These are phyloP conservation scores for Mesoclemmys tuberculata DNA, from an alignment of 2,113 vertebrate species.

Conservation along the genomic window DNA sequence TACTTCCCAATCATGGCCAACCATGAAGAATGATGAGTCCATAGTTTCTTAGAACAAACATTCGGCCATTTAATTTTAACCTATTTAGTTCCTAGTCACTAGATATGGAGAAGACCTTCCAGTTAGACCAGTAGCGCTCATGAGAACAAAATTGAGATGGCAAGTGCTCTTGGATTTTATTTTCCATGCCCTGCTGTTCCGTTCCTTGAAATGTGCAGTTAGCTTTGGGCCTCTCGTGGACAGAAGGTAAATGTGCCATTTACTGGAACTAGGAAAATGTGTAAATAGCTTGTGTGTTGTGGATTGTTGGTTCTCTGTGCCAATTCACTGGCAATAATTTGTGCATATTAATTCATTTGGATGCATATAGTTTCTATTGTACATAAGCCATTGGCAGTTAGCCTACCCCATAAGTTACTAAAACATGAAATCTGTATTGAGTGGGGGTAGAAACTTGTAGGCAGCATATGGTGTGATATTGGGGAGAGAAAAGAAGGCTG, in stretches of 20 bases:
- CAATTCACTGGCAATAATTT: slow-evolving; percentile 64
- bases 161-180: slow-evolving; percentile 35
- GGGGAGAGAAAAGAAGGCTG: slow-evolving; percentile 64
- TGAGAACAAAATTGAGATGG: not conserved
- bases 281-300: slow-evolving; percentile 64
- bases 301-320: slow-evolving; percentile 47
- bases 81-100: not conserved
- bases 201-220: not conserved
- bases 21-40: not conserved
- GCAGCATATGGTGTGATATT: slow-evolving; percentile 75
- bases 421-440: slow-evolving; percentile 70
- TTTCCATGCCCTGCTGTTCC: slow-evolving; percentile 58
- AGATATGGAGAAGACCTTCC: not conserved
- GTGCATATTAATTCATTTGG: slow-evolving; percentile 67
- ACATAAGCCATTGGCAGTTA: not conserved
- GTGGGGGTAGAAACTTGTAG: slow-evolving; percentile 61
- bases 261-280: slow-evolving; percentile 3
- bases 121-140: not conserved
- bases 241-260: slow-evolving; percentile 58
- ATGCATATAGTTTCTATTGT: slow-evolving; percentile 22
- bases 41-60: not conserved
- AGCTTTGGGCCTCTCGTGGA: slow-evolving; percentile 41
- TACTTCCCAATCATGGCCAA: not conserved
- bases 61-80: not conserved
- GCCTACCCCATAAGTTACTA: slow-evolving; percentile 54